Evolutionary conservation across 2,888 invertebrate species (phyloP).

Genomic region (Lingula anatina): DNA sequence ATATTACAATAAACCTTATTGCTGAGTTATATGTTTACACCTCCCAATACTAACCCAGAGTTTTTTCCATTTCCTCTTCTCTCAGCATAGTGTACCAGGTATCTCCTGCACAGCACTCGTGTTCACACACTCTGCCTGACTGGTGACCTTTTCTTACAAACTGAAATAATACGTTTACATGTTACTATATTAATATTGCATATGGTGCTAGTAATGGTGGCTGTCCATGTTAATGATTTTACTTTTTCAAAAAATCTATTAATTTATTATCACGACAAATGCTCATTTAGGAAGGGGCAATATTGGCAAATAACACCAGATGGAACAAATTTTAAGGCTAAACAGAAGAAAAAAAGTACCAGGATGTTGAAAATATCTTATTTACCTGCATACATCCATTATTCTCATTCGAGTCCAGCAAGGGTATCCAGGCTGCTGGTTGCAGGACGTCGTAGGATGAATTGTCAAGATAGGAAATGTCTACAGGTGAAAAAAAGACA

Average conservation of each 20-base stretch:
- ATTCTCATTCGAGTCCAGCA: conserved; percentile 30
- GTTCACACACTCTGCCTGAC: neutral
- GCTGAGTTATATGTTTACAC: too few species aligned
- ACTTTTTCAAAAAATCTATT: too few species aligned
- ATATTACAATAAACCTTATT: too few species aligned
- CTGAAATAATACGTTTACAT: neutral
- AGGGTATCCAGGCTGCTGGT: conserved; percentile 38
- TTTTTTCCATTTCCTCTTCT: neutral
- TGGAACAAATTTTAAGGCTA: too few species aligned
- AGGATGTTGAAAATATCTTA: too few species aligned
- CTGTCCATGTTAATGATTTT: too few species aligned
- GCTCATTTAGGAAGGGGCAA: too few species aligned
- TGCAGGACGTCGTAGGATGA: conserved; percentile 28
- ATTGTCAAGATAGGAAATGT: conserved; percentile 33
- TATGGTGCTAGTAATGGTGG: too few species aligned
- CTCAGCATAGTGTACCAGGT: neutral
- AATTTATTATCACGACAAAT: too few species aligned
- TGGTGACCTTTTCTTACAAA: neutral
- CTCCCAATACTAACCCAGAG: neutral
- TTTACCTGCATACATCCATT: conserved; percentile 42
- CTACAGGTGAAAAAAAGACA: conserved; percentile 14
- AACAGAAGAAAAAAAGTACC: too few species aligned
- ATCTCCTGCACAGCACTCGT: neutral
- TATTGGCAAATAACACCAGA: too few species aligned
- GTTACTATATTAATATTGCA: too few species aligned